Evolutionary conservation across 2,113 vertebrate species (phyloP).

Genomic region (Sinocyclocheilus anshuiensis): DNA sequence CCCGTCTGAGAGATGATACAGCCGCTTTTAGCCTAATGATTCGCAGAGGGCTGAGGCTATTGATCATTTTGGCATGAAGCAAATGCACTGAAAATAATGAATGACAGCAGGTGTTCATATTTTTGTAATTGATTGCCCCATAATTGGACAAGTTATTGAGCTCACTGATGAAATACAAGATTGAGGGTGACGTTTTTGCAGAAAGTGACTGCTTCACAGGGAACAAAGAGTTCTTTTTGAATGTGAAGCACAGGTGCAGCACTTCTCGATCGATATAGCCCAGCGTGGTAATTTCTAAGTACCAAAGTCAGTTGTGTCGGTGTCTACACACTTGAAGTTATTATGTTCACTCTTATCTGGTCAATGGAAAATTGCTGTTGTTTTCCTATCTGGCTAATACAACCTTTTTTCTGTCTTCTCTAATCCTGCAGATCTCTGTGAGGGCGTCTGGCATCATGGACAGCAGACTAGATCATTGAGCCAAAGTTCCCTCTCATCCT

Average conservation of each 20-base stretch:
- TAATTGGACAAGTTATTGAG: slow-evolving; percentile 75
- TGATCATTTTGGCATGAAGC: slow-evolving; percentile 60
- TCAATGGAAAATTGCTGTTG: slow-evolving; percentile 22
- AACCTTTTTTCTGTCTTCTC: slow-evolving; percentile 40
- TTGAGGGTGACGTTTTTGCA: slow-evolving; percentile 57
- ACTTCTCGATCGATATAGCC: slow-evolving; percentile 22
- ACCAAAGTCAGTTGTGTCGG: background rate
- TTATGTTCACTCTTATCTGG: background rate
- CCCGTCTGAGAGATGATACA: slow-evolving; percentile 37
- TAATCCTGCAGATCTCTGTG: slow-evolving; percentile 55
- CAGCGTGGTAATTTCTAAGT: background rate
- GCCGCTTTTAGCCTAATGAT: slow-evolving; percentile 58
- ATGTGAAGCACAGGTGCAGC: slow-evolving; percentile 44
- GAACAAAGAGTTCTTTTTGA: slow-evolving; percentile 53
- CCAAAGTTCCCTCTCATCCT: slow-evolving; percentile 45
- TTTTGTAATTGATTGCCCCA: slow-evolving; percentile 71
- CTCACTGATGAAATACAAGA: slow-evolving; percentile 64
- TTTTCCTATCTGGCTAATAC: slow-evolving; percentile 12
- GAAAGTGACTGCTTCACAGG: slow-evolving; percentile 61
- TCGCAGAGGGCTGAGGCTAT: slow-evolving; percentile 52
- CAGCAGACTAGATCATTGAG: slow-evolving; percentile 49
- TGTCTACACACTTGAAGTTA: background rate
- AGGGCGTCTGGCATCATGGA: slow-evolving; percentile 45
- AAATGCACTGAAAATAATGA: slow-evolving; percentile 65
- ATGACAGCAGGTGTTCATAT: slow-evolving; percentile 72